Evolutionary conservation across 2,797 vertebrate species (phyloP), one percentile per base, ranked within the genome.

Genomic region (Neomorphus geoffroyi): DNA sequence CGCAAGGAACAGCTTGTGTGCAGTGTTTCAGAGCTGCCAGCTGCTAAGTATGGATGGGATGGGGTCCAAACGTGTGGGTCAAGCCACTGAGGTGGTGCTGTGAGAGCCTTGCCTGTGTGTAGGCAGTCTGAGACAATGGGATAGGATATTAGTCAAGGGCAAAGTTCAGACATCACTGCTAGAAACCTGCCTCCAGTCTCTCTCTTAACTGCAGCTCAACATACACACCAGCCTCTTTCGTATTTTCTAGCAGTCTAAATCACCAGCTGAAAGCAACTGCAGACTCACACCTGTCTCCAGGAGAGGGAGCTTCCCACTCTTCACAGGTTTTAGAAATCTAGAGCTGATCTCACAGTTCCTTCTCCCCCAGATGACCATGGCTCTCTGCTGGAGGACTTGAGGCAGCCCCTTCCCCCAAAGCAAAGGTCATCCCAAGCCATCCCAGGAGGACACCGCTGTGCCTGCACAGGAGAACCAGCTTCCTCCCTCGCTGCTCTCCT

Each of bases 351-450:
- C 74, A 67, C 22, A 33, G 15, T 33, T 23, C 11, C 21, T 78
- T 84, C n/a, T 70, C 11, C 26, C 32, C 28, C 2, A 28, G 0
- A 19, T 10, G 46, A 13, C 45, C 7, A 0, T 22, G 28, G 14
- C 10, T 57, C 13, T 84, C 66, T 89, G 26, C 15, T 50, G 57
- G 32, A 35, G 17, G 18, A 3, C 37, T 45, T 33, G 8, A 70
- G 46, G 35, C 23, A 78, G 18, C 24, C 26, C 7, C 22, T 35
- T 81, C 13, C 9, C 43, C 56, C 26, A 45, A 27, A 70, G 39
- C 6, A 69, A 15, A 5, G 12, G 7, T 9, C 24, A 67, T 60
- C 21, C n/a, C 50, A 54, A 26, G 50, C 23, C 35, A 39, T 19
- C 53, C 43, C 56, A 28, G 18, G 26, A 81, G 37, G 26, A 78